Evolutionary conservation across 37 sponge, comb jelly and placozoan genomes (phyloP), one percentile per base, ranked within the genome.

Genomic region (Spongilla lacustris): DNA sequence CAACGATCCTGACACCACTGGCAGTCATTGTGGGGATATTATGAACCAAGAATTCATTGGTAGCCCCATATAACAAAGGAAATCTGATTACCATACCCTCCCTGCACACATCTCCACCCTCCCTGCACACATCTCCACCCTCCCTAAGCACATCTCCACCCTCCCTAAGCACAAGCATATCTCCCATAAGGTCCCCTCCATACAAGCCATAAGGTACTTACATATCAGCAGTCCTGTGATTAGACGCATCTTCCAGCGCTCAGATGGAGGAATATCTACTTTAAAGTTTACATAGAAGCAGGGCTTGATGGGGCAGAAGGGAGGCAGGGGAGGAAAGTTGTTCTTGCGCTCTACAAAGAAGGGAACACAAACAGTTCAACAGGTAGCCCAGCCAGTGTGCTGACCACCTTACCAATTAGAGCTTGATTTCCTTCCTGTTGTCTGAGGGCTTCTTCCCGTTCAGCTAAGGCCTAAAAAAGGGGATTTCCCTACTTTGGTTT

Each of bases 321-420:
- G 76, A n/a, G 95, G 97, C 23, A 94, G 84, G 5, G 97, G 97
- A 35, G 95, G 97, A 79, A 97, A 97, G 93, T 97, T 97, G 50
- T 93, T 96, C 13, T 87, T 90, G 31, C 88, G 90, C 31, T 84
- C 88, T 75, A 31, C 14, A 35, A 24, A 24, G 46, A 46, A 46
- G 35, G 50, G 46, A n/a, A n/a, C n/a, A n/a, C n/a, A n/a, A n/a
- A n/a, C n/a, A n/a, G n/a, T n/a, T n/a, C n/a, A n/a, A n/a, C n/a
- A n/a, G n/a, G n/a, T n/a, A n/a, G n/a, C n/a, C n/a, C n/a, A n/a
- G n/a, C n/a, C n/a, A n/a, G n/a, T n/a, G n/a, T 10, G 58, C 58
- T 46, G 8, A 41, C 6, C 41, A 41, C 41, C 58, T 58, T 58
- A 58, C 58, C 58, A 58, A 58, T 58, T 14, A 58, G 1, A 1